phyloP scores from a whole-genome alignment of 2,888 invertebrate genomes.

The Calliphora vomitoria region DNA sequence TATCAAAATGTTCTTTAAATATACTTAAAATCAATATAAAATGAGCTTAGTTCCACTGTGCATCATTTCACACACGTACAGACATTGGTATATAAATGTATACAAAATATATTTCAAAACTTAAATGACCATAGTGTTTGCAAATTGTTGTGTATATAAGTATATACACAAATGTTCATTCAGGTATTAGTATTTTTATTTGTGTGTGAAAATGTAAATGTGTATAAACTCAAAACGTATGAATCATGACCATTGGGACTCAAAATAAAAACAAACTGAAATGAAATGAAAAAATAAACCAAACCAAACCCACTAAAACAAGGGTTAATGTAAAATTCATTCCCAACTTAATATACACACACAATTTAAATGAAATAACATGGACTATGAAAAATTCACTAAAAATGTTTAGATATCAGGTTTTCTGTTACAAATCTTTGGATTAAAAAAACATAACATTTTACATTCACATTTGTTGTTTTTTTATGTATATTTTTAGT shows the following conservation, averaged over 20 bases:
- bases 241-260: constrained; percentile 21
- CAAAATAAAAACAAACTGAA: constrained; percentile 3
- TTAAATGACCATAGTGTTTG: constrained; percentile 38
- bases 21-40: no score
- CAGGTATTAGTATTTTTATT: constrained; percentile 4
- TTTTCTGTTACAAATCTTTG: not conserved
- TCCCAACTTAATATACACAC: not conserved
- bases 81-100: not conserved
- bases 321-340: constrained; percentile 26
- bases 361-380: not conserved
- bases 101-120: constrained; percentile 13
- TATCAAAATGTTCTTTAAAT: no score
- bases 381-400: not conserved
- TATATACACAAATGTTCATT: not conserved
- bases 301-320: constrained; percentile 14
- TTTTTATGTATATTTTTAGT: not conserved
- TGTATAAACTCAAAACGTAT: constrained; percentile 5
- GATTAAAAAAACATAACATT: constrained; percentile 1
- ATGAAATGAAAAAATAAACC: not conserved
- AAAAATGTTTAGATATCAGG: constrained; percentile 4
- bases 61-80: not conserved
- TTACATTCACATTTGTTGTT: constrained; percentile 1
- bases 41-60: not conserved
- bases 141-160: not conserved
- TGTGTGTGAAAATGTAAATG: constrained; percentile 18